These are phyloP conservation scores for Agelastica alni DNA, from an alignment of 2,888 invertebrate species.

Conservation along the genomic window DNA sequence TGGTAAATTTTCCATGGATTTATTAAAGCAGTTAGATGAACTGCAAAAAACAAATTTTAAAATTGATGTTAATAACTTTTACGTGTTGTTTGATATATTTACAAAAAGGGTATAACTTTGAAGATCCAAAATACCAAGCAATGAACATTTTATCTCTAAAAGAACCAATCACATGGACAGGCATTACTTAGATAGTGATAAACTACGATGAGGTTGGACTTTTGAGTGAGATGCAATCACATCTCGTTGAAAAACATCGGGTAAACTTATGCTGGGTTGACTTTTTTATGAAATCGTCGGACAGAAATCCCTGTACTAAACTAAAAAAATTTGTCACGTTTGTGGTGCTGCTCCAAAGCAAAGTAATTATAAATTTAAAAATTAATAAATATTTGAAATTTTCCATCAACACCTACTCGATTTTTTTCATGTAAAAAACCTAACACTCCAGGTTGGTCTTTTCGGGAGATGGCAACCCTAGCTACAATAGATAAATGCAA, in stretches of 20 bases:
- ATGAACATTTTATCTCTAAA: background rate
- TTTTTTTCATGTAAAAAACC: too few relatives aligned
- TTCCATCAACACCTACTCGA: too few relatives aligned
- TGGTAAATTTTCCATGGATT: background rate
- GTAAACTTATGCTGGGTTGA: background rate
- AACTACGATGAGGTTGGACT: background rate
- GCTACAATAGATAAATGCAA: too few relatives aligned
- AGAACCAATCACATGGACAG: background rate
- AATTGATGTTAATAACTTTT: background rate
- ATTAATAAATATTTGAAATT: too few relatives aligned
- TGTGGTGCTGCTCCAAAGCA: too few relatives aligned
- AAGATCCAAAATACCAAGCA: background rate
- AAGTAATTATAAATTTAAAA: too few relatives aligned
- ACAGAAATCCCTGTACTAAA: background rate
- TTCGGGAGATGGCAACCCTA: too few relatives aligned
- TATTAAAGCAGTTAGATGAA: background rate
- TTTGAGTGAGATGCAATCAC: background rate
- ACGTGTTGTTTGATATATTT: background rate
- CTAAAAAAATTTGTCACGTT: background rate
- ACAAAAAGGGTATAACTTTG: background rate
- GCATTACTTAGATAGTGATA: background rate
- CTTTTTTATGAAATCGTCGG: background rate
- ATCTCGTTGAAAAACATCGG: background rate
- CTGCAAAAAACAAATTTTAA: background rate
- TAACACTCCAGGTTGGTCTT: too few relatives aligned